Percentiles rank a stretch among this genome's conserved stretches.
Conservation (phyloP, 2,888 invertebrate species). For the Noctua janthina region DNA sequence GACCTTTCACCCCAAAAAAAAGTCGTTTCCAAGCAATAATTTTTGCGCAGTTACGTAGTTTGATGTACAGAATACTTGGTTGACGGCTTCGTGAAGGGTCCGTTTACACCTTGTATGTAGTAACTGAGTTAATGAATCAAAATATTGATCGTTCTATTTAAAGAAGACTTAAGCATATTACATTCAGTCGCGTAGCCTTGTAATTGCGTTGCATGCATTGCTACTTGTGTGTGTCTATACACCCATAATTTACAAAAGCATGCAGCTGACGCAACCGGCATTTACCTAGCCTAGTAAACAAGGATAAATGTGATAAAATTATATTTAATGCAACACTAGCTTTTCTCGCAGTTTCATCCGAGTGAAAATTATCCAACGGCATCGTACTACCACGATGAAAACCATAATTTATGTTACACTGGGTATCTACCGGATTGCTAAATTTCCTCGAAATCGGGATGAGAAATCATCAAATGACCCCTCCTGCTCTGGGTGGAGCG, state of each 20-base stretch:
- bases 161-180: neutral
- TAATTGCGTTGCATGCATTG: neutral
- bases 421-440: neutral
- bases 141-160: neutral
- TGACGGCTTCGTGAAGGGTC: too few species aligned
- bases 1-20: too few species aligned
- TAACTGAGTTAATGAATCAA: neutral
- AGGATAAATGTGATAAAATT: slow-evolving; percentile 9
- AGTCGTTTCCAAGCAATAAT: too few species aligned
- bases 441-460: neutral
- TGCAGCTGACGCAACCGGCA: neutral
- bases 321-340: neutral
- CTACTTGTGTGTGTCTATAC: neutral
- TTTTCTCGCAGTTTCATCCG: neutral
- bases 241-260: neutral
- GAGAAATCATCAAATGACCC: too few species aligned
- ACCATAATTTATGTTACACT: neutral
- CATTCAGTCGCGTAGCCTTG: neutral
- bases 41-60: too few species aligned
- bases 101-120: neutral
- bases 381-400: neutral
- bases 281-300: neutral
- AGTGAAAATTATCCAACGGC: neutral
- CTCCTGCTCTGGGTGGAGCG: too few species aligned
- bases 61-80: too few species aligned